phyloP scores from a whole-genome alignment of 2,888 invertebrate genomes.

The Salticus scenicus region DNA sequence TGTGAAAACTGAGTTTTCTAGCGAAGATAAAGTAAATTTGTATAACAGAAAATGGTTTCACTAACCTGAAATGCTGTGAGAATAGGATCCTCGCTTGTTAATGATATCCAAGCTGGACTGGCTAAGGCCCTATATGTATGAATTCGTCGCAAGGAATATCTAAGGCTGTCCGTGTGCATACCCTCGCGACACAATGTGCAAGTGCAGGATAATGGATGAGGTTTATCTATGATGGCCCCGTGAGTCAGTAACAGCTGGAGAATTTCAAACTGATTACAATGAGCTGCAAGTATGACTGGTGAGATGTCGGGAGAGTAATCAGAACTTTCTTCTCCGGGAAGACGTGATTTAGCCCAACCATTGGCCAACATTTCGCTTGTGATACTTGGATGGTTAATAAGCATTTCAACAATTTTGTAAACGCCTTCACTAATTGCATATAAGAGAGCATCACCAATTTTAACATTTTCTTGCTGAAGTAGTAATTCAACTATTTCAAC shows the following conservation, averaged over 20 bases:
- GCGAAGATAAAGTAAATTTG: too few relatives aligned
- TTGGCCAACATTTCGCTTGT: conserved; percentile 78
- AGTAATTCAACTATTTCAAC: conserved; percentile 79
- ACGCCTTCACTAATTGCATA: conserved; percentile 79
- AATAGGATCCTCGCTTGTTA: conserved; percentile 79
- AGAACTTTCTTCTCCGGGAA: conserved; percentile 76
- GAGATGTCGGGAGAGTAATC: conserved; percentile 79
- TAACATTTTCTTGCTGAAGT: conserved; percentile 75
- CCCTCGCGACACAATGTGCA: conserved; percentile 77
- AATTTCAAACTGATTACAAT: conserved; percentile 79
- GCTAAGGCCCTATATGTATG: conserved; percentile 79
- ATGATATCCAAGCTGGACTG: conserved; percentile 79
- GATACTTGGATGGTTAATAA: conserved; percentile 78
- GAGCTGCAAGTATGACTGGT: conserved; percentile 78
- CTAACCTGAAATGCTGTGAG: conserved; percentile 77
- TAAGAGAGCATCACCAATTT: conserved; percentile 77
- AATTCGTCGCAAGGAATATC: conserved; percentile 78
- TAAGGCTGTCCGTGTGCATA: conserved; percentile 77
- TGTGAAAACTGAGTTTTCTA: too few relatives aligned
- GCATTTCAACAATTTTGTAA: conserved; percentile 79
- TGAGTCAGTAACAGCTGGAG: conserved; percentile 78
- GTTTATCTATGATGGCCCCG: conserved; percentile 77
- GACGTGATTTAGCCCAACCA: conserved; percentile 77
- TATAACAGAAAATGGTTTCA: too few relatives aligned
- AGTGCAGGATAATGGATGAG: conserved; percentile 77